Conservation (phyloP, 2,113 vertebrate genomes). For the Hippocampus comes region DNA sequence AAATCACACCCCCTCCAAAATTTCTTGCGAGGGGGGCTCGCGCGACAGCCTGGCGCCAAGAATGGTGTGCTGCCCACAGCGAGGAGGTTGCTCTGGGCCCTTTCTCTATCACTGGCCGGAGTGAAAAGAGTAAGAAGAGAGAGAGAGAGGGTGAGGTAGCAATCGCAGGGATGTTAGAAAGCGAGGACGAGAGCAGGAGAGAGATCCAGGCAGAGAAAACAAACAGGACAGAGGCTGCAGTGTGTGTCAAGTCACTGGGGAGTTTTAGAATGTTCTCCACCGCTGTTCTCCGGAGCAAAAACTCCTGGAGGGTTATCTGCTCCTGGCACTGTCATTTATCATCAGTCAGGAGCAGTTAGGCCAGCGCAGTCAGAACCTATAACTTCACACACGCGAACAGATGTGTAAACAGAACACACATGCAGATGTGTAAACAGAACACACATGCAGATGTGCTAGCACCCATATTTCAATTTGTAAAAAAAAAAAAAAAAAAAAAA, state of each 20-base stretch:
- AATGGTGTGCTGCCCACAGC: conserved; percentile 91
- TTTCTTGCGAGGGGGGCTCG: conserved; percentile 80
- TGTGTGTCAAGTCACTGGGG: conserved; percentile 92
- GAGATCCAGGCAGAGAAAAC: conserved; percentile 83
- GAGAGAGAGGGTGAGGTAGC: conserved; percentile 70
- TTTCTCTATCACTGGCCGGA: conserved; percentile 97
- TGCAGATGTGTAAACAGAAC: conserved; percentile 25
- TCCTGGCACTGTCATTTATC: conserved; percentile 96
- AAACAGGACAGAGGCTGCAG: conserved; percentile 97
- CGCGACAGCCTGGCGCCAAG: conserved; percentile 96
- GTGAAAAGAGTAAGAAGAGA: conserved; percentile 45
- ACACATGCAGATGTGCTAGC: conserved; percentile 33
- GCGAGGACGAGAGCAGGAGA: conserved; percentile 60
- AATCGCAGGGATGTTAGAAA: conserved; percentile 77
- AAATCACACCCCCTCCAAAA: conserved; percentile 55
- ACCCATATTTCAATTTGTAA: neutral
- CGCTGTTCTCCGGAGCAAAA: conserved; percentile 80
- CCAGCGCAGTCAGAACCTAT: conserved; percentile 25
- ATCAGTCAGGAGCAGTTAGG: conserved; percentile 73
- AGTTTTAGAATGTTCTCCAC: conserved; percentile 97
- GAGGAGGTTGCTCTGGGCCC: conserved; percentile 85
- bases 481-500: neutral
- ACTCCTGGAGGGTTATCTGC: conserved; percentile 97
- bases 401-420: conserved; percentile 28
- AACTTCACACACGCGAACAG: conserved; percentile 29